phyloP scores from a whole-genome alignment of 2,113 vertebrate genomes.

The Diphyllodes magnificus region DNA sequence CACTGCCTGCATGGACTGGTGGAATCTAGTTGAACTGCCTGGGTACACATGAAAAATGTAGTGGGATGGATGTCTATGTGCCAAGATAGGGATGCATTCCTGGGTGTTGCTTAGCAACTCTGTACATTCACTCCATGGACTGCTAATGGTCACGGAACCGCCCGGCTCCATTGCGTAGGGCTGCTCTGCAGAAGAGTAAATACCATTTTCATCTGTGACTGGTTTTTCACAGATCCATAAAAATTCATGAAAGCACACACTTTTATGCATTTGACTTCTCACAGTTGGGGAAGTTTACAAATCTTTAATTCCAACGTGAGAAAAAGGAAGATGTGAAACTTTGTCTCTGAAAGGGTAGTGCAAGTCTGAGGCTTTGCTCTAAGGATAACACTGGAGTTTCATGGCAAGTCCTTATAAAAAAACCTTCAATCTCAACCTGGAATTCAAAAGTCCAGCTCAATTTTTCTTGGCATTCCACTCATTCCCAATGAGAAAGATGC shows the following conservation, averaged over 20 bases:
- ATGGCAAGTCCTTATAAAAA: background rate
- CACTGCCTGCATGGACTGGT: background rate
- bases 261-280: background rate
- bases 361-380: background rate
- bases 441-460: background rate
- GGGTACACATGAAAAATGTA: background rate
- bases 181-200: background rate
- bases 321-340: background rate
- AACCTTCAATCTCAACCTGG: background rate
- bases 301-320: background rate
- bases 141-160: background rate
- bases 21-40: background rate
- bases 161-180: background rate
- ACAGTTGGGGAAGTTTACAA: background rate
- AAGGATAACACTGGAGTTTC: background rate
- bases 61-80: background rate
- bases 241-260: background rate
- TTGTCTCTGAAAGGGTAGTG: background rate
- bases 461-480: background rate
- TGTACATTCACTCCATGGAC: background rate
- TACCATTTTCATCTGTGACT: background rate
- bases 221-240: background rate
- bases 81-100: background rate
- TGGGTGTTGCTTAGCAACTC: conserved; percentile 7
- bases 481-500: background rate